Percentiles rank a stretch among this genome's conserved stretches.
phyloP scores from a whole-genome alignment of 2,113 vertebrate species.

The Smithornis capensis region DNA sequence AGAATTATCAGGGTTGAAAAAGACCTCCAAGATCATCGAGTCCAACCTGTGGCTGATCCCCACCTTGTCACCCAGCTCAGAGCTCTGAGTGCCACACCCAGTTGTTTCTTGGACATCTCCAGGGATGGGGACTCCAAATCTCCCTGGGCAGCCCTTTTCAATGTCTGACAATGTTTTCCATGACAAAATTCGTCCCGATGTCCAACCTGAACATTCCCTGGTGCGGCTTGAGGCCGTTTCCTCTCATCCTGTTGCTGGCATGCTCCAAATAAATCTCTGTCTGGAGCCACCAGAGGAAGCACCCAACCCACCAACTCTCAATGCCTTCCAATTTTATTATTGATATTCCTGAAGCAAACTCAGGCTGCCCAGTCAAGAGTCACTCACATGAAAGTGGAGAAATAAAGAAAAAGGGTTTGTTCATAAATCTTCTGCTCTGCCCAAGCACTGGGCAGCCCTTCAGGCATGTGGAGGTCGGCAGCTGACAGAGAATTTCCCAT shows the following conservation, averaged over 20 bases:
- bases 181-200: neutral
- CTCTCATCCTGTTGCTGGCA: neutral
- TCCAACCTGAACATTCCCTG: neutral
- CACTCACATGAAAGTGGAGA: rapidly evolving
- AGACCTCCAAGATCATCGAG: neutral
- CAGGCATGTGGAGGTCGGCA: neutral
- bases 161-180: neutral
- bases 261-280: neutral
- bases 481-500: neutral
- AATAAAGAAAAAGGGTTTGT: neutral
- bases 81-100: neutral
- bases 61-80: neutral
- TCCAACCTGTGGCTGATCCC: neutral
- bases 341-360: neutral
- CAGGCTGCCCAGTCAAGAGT: neutral
- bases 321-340: neutral
- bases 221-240: neutral
- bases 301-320: neutral
- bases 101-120: neutral
- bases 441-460: neutral
- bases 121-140: neutral
- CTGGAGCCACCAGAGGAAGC: neutral
- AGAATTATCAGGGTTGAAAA: neutral
- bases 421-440: neutral
- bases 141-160: neutral